Evolutionary conservation across 2,888 invertebrate genomes (phyloP), one percentile per base, ranked within the genome.

Genomic region (Patella caerulea): DNA sequence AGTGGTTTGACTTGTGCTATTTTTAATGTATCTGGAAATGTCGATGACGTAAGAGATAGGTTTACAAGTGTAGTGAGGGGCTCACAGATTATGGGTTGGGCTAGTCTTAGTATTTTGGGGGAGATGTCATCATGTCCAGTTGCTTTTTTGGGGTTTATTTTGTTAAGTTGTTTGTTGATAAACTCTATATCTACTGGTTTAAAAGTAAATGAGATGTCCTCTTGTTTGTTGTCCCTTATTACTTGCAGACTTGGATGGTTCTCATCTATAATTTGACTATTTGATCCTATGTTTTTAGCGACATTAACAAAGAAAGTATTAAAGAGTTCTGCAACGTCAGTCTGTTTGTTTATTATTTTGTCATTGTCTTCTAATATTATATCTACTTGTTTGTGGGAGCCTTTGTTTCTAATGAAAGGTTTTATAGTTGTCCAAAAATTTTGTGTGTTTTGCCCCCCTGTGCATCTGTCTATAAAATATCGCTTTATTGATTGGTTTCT

Each of bases 281-380:
- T n/a, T 17, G 73, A 24, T 24, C 79, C 79, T 72, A 78, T 80
- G 72, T 80, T 71, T 69, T 74, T 80, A 45, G 80, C 80, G 29
- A 78, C 76, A 73, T 79, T 74, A 56, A 76, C 75, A 79, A 72
- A 24, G 24, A 24, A 24, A 24, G 24, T 24, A 24, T 24, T 24
- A 24, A 24, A 24, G 24, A 24, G 24, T 24, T 24, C 24, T 24
- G 24, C 24, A 24, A 24, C 24, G 24, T 24, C 24, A 24, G 24
- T 24, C 24, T 24, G 24, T 24, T 24, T 24, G 24, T 24, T 24
- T 24, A 24, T 24, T 24, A 24, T 24, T 24, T 24, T 24, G 24
- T 24, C 24, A 24, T 24, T 24, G 24, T 24, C 24, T 24, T 24
- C 1, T 24, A 24, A 24, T 24, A 24, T 24, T 24, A 24, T 24